Conservation (phyloP, 2,888 invertebrate genomes). For the Brenthis ino region DNA sequence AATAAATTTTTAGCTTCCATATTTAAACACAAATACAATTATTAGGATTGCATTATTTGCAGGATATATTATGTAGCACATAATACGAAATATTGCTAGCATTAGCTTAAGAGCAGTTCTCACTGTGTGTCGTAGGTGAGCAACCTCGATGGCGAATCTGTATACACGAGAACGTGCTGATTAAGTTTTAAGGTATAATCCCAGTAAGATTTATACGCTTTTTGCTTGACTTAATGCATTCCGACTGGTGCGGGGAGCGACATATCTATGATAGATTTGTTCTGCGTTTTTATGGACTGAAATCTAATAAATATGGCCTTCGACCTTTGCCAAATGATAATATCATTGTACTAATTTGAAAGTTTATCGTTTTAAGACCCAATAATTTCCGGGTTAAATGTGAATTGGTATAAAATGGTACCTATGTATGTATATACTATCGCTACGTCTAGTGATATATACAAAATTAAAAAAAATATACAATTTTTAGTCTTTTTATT, state of each 20-base stretch:
- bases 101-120: constrained; percentile 27
- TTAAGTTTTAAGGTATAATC: constrained; percentile 64
- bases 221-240: constrained; percentile 77
- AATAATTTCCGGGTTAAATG: background rate
- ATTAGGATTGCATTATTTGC: constrained; percentile 26
- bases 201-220: constrained; percentile 76
- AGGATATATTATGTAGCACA: constrained; percentile 24
- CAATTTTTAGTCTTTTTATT: background rate
- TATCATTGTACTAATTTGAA: too few relatives aligned
- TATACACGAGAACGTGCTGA: constrained; percentile 44
- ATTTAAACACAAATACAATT: constrained; percentile 17
- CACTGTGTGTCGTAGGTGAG: constrained; percentile 11
- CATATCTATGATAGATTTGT: constrained; percentile 15
- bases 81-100: constrained; percentile 27
- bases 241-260: constrained; percentile 72
- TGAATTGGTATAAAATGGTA: background rate
- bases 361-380: too few relatives aligned
- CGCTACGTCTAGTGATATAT: background rate
- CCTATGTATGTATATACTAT: background rate
- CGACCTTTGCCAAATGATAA: too few relatives aligned
- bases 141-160: constrained; percentile 1
- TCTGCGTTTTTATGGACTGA: constrained; percentile 9
- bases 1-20: constrained; percentile 31
- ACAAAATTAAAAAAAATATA: background rate
- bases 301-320: background rate